Percentiles rank a stretch among this genome's conserved stretches.
Evolutionary conservation across 2,797 vertebrate genomes (phyloP).

Genomic region (Miichthys miiuy): DNA sequence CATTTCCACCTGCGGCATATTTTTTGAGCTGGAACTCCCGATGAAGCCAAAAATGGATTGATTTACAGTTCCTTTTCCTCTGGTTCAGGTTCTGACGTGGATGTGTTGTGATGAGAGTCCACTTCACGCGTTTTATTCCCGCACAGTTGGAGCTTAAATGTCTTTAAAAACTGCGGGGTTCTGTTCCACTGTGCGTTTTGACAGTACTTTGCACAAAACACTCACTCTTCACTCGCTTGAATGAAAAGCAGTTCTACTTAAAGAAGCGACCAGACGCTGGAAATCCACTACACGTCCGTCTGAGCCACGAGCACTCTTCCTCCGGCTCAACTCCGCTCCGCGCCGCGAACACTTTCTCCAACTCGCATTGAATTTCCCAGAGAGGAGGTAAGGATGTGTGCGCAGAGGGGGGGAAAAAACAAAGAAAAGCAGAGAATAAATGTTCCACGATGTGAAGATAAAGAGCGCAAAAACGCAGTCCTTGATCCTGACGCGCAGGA

Average conservation of each 20-base stretch:
- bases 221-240: background rate
- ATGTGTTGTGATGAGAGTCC: conserved; percentile 24
- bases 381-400: conserved; percentile 8
- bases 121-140: conserved; percentile 15
- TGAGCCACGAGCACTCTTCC: background rate
- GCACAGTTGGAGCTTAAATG: conserved; percentile 3
- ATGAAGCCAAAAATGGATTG: conserved; percentile 10
- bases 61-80: conserved; percentile 43
- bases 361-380: conserved; percentile 41
- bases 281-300: conserved; percentile 21
- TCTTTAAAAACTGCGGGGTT: background rate
- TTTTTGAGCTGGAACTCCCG: conserved; percentile 59
- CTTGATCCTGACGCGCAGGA: background rate
- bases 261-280: background rate
- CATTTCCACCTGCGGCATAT: conserved; percentile 94
- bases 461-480: conserved; percentile 10
- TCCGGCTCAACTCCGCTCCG: conserved; percentile 41
- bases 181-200: conserved; percentile 1
- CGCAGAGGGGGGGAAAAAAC: background rate
- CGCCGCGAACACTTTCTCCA: conserved; percentile 49
- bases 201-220: conserved; percentile 6
- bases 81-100: conserved; percentile 18
- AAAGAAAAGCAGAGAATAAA: background rate
- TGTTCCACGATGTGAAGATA: conserved; percentile 9
- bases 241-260: background rate